Evolutionary conservation across 1,140 invertebrate species (phyloP), one percentile per base, ranked within the genome.

Genomic region (Epicauta chinensis): DNA sequence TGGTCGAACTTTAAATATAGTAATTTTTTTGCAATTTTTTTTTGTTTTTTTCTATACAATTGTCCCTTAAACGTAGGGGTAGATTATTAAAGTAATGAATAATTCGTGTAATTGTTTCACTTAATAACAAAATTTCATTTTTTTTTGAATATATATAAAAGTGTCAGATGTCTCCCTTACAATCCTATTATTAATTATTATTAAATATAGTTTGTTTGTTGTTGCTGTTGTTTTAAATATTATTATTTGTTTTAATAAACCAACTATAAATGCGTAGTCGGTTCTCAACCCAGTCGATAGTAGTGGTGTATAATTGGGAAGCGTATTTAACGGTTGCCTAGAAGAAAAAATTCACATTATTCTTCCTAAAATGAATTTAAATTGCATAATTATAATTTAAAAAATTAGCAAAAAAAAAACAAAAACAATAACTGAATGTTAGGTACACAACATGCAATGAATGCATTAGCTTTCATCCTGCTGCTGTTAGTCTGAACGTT

Each of bases 241-340:
- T 54, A 42, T 44, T 29, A 3, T 44, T 23, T 44, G 10, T 44
- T 42, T 11, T 12, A 17, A n/a, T 38, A 47, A 42, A 60, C 51
- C 58, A 61, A 60, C 45, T 51, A 56, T 36, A 23, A 23, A 42
- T 45, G 56, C 53, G 47, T 53, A 56, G 58, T 62, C 58, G 60
- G 55, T 53, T 51, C 23, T 23, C 47, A 49, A 56, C 57, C 60
- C 61, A 65, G 55, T 60, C 58, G 63, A n/a, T n/a, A n/a, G 59
- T 65, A 61, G 41, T 55, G 62, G 48, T 59, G 50, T 47, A 49
- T 5, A 23, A 23, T 23, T 56, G 59, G 44, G 51, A 53, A 53
- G 46, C 59, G 62, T 54, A 57, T 67, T 23, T 69, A 69, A 62
- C 65, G 67, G 58, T 66, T 67, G 51, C 64, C 67, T 69, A 66